These are phyloP conservation scores for Catharus bicknelli DNA, from an alignment of 2,113 vertebrate genomes.

Conservation along the genomic window DNA sequence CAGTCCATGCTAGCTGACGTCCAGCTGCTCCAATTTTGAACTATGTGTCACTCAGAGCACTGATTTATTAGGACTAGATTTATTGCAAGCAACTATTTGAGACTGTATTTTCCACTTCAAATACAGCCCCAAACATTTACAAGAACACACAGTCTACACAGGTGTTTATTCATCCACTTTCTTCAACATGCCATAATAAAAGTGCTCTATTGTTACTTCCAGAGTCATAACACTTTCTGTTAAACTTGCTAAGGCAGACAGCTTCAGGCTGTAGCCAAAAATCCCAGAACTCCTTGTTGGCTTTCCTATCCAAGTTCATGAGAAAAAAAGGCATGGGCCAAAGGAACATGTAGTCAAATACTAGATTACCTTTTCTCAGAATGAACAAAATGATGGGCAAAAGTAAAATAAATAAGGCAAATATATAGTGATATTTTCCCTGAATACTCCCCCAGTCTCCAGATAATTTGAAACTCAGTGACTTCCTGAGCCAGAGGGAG, in stretches of 20 bases:
- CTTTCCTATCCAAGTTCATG: not conserved
- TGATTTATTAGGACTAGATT: not conserved
- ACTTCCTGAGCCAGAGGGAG: not conserved
- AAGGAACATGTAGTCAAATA: not conserved
- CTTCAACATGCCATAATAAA: conserved; percentile 12
- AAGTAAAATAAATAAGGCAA: not conserved
- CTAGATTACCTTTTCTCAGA: not conserved
- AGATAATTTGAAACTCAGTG: not conserved
- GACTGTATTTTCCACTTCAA: not conserved
- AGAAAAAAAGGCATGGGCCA: not conserved
- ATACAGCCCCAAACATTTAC: not conserved
- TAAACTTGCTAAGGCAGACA: not conserved
- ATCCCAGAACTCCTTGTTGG: not conserved
- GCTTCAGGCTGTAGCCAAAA: not conserved
- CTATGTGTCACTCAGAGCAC: not conserved
- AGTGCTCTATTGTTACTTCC: not conserved
- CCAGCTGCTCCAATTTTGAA: not conserved
- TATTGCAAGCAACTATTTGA: not conserved
- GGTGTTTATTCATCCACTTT: not conserved
- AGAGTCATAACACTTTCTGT: not conserved
- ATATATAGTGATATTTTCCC: not conserved
- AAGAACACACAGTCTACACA: not conserved
- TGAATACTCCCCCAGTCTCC: not conserved
- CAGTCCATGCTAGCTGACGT: not conserved
- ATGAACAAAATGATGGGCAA: not conserved